Evolutionary conservation across 2,888 invertebrate species (phyloP).

Genomic region (Pogonocherus hispidulus): DNA sequence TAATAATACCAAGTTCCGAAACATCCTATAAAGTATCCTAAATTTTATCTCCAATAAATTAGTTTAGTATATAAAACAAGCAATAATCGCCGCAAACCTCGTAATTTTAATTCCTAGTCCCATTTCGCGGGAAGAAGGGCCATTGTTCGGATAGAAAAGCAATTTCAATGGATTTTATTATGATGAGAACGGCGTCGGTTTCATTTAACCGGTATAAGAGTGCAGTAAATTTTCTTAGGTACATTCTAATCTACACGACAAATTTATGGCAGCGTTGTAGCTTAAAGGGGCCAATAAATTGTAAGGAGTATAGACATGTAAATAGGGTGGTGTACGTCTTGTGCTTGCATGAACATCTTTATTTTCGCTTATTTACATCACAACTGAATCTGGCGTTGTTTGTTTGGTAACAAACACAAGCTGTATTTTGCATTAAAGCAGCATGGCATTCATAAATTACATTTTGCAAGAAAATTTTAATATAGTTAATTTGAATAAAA

Average conservation of each 20-base stretch:
- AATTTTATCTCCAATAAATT: conserved; percentile 14
- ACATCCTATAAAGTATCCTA: neutral
- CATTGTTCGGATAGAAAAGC: conserved; percentile 35
- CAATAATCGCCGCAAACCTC: conserved; percentile 19
- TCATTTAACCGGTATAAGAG: conserved; percentile 49
- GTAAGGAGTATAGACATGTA: conserved; percentile 61
- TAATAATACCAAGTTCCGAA: neutral
- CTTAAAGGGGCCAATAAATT: conserved; percentile 60
- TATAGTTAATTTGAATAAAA: no score
- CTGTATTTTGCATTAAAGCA: neutral
- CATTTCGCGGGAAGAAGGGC: neutral
- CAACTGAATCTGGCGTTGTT: conserved; percentile 19
- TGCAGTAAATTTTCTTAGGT: conserved; percentile 49
- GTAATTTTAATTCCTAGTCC: conserved; percentile 20
- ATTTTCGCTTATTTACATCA: conserved; percentile 30
- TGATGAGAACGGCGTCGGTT: conserved; percentile 46
- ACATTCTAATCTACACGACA: conserved; percentile 63
- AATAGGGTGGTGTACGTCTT: conserved; percentile 50
- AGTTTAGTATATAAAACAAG: conserved; percentile 21
- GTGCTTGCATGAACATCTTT: conserved; percentile 28
- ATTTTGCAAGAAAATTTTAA: no score
- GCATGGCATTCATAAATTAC: no score
- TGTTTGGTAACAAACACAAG: neutral
- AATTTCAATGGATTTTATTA: conserved; percentile 44
- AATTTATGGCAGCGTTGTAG: conserved; percentile 62